Percentiles rank a stretch among this genome's conserved stretches.
Evolutionary conservation across 2,113 vertebrate genomes (phyloP).

Genomic region (Otocyon megalotis): DNA sequence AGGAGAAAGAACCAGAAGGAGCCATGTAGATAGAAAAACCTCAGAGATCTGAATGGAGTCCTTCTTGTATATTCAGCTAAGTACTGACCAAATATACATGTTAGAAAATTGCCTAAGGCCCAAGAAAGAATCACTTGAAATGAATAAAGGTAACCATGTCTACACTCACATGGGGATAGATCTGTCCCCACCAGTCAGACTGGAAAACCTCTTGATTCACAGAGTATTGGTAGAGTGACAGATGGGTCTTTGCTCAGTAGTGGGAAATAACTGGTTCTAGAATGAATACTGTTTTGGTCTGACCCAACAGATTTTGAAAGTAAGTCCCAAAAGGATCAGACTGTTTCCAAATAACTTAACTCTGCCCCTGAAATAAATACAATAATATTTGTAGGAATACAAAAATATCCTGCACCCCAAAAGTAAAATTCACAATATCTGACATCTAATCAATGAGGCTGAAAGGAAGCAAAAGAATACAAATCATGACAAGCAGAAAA

Average conservation of each 20-base stretch:
- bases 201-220: not conserved
- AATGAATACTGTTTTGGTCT: not conserved
- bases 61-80: not conserved
- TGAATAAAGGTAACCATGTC: not conserved
- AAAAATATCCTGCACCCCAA: not conserved
- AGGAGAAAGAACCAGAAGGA: not conserved
- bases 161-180: not conserved
- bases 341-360: slow-evolving; percentile 19
- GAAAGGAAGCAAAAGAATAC: not conserved
- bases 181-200: not conserved
- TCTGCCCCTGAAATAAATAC: not conserved
- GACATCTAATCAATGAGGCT: not conserved
- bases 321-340: not conserved
- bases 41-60: not conserved
- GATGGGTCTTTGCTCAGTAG: not conserved
- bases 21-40: not conserved
- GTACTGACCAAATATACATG: not conserved
- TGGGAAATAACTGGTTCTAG: not conserved
- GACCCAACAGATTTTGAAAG: not conserved
- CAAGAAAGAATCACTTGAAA: not conserved
- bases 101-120: not conserved
- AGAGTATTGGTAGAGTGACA: not conserved
- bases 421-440: slow-evolving; percentile 14
- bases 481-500: not conserved
- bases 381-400: not conserved